Conservation (phyloP, 2,797 vertebrate species). For the Acipenser transmontanus region DNA sequence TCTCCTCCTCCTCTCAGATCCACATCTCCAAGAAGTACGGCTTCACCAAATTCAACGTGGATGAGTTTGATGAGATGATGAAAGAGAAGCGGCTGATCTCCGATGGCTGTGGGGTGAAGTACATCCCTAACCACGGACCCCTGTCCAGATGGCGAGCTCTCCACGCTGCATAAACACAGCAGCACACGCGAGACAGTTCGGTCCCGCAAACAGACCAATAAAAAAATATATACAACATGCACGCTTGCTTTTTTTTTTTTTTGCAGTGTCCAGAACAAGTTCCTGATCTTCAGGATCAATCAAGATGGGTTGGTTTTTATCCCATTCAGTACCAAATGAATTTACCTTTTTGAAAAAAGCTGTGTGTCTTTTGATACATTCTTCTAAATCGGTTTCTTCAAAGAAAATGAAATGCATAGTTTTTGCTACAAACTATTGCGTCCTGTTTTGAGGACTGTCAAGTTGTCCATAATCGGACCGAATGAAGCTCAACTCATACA, state of each 20-base stretch:
- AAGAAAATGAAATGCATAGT: too few species aligned
- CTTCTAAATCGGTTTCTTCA: too few species aligned
- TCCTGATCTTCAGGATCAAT: too few species aligned
- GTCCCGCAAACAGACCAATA: not conserved
- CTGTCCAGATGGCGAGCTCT: constrained; percentile 74
- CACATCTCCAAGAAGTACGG: constrained; percentile 95
- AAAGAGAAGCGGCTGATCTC: constrained; percentile 79
- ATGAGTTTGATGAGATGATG: constrained; percentile 81
- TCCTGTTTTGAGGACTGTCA: too few species aligned
- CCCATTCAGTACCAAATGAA: not conserved
- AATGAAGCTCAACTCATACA: too few species aligned
- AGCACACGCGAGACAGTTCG: not conserved
- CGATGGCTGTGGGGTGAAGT: constrained; percentile 86
- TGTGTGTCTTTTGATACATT: not conserved
- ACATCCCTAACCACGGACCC: constrained; percentile 77
- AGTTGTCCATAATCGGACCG: too few species aligned
- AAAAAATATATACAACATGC: not conserved
- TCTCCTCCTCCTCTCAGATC: constrained; percentile 53
- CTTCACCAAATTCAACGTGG: constrained; percentile 85
- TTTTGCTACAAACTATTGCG: too few species aligned
- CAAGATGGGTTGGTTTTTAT: not conserved
- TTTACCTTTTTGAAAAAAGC: constrained; percentile 2
- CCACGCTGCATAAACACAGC: constrained; percentile 53
- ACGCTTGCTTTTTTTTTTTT: not conserved
- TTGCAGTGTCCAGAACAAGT: too few species aligned